Conservation (phyloP, 2,888 invertebrate genomes). For the Pilophorus perplexus region DNA sequence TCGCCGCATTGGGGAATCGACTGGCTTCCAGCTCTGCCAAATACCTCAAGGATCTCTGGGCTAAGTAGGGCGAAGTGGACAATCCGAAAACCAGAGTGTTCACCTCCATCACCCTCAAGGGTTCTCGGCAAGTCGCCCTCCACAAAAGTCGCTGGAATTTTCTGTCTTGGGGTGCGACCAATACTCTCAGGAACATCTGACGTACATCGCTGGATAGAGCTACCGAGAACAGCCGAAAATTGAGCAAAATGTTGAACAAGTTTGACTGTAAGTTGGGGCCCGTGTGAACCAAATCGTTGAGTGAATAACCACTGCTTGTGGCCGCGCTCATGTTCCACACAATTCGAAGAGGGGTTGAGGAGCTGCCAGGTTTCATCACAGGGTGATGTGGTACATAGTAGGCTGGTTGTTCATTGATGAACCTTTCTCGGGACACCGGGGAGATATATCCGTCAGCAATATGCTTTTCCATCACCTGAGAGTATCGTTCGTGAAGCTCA, state of each 20-base stretch:
- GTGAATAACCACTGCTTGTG: neutral
- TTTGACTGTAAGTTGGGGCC: too few relatives aligned
- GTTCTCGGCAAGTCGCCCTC: neutral
- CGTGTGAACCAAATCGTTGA: too few relatives aligned
- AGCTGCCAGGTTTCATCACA: slow-evolving; percentile 13
- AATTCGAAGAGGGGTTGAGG: slow-evolving; percentile 3
- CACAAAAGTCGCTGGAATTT: neutral
- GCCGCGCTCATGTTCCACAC: slow-evolving; percentile 12
- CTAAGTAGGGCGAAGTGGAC: slow-evolving; percentile 5
- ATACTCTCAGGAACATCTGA: neutral
- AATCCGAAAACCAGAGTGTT: slow-evolving; percentile 17
- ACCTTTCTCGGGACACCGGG: neutral
- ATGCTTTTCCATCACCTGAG: too few relatives aligned
- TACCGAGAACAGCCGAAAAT: neutral
- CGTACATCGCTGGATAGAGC: neutral
- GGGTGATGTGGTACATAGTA: slow-evolving; percentile 21
- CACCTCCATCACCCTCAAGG: neutral
- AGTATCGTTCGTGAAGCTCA: too few relatives aligned
- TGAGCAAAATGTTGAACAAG: too few relatives aligned
- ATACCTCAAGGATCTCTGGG: neutral
- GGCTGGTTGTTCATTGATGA: neutral
- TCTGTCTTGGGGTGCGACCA: neutral
- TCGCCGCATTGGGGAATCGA: neutral
- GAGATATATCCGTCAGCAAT: too few relatives aligned
- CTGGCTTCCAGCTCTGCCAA: neutral